These are phyloP conservation scores for Trachelus stipa DNA, from an alignment of 2,888 invertebrate genomes.

Conservation along the genomic window DNA sequence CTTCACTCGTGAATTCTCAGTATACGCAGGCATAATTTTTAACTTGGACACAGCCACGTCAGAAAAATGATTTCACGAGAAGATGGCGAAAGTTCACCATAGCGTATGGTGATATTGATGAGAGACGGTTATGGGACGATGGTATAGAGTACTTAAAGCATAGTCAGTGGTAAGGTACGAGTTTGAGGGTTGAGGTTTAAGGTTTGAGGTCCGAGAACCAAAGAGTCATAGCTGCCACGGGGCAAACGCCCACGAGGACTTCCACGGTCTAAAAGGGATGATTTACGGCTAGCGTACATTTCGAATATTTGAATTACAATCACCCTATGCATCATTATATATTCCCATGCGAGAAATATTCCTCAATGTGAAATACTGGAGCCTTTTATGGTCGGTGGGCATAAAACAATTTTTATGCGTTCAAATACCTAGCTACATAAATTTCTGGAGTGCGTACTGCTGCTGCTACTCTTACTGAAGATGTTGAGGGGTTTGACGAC, in stretches of 20 bases:
- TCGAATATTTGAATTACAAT: constrained; percentile 28
- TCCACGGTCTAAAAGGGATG: constrained; percentile 1
- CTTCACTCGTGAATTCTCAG: neutral
- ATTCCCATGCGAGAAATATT: constrained; percentile 21
- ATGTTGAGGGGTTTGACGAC: neutral
- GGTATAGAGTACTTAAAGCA: neutral
- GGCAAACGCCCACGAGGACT: constrained; percentile 6
- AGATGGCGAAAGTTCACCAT: neutral
- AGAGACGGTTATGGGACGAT: neutral
- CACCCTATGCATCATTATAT: constrained; percentile 24
- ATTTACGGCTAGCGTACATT: constrained; percentile 18
- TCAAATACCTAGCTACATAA: constrained; percentile 23
- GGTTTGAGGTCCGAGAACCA: constrained; percentile 1
- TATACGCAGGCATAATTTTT: neutral
- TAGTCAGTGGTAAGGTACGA: neutral
- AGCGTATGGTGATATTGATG: neutral
- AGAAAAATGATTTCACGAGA: neutral
- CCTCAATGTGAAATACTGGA: constrained; percentile 26
- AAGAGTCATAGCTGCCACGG: constrained; percentile 8
- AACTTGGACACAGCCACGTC: neutral
- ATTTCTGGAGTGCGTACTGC: constrained; percentile 7
- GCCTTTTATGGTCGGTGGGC: constrained; percentile 21
- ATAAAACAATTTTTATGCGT: constrained; percentile 27
- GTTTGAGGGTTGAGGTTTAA: constrained; percentile 1
- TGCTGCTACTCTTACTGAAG: neutral